Conservation (phyloP, 2,888 invertebrate species). For the Zaprionus bogoriensis region DNA sequence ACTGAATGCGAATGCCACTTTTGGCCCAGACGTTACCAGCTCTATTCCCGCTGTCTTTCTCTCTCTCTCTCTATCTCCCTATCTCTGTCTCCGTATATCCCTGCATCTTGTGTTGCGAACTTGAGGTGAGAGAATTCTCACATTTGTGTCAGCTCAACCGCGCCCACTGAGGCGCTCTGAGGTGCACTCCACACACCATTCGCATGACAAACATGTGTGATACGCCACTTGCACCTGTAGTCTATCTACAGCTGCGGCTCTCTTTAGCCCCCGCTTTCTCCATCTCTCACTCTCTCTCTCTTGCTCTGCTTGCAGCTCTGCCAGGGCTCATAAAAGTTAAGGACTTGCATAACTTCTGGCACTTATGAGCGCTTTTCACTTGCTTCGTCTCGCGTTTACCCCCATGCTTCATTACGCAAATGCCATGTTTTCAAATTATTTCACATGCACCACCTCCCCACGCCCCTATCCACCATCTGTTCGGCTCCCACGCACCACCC, state of each 20-base stretch:
- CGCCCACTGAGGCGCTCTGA: conserved; percentile 31
- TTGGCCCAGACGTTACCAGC: conserved; percentile 17
- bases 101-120: conserved; percentile 26
- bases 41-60: neutral
- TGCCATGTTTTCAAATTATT: conserved; percentile 81
- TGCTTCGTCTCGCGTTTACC: conserved; percentile 55
- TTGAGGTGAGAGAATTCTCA: conserved; percentile 57
- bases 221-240: conserved; percentile 69
- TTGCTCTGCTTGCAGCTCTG: neutral
- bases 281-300: neutral
- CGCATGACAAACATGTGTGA: conserved; percentile 72
- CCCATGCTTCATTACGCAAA: conserved; percentile 83
- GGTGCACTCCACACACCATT: conserved; percentile 32
- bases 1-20: conserved; percentile 66
- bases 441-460: conserved; percentile 42
- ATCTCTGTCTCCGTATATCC: neutral
- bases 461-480: neutral
- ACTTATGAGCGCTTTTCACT: conserved; percentile 72
- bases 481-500: neutral
- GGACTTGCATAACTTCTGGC: conserved; percentile 71
- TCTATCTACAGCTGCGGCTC: conserved; percentile 33
- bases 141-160: conserved; percentile 55
- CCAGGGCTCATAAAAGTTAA: conserved; percentile 69
- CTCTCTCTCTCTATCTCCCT: neutral
- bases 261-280: neutral